Evolutionary conservation across 2,797 vertebrate species (phyloP).

Genomic region (Tinamus major): DNA sequence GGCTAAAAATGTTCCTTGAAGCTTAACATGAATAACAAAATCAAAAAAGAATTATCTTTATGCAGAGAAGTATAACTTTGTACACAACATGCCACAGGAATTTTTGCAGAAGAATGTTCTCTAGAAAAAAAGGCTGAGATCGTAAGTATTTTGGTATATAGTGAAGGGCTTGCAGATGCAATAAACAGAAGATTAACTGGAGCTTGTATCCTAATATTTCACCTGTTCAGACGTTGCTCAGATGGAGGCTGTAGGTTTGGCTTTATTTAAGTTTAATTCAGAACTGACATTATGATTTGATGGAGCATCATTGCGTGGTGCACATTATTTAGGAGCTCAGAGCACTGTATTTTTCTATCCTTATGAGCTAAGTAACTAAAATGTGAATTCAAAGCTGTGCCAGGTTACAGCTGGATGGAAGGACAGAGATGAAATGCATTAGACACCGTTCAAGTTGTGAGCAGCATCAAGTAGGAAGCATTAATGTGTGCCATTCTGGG

Average conservation of each 20-base stretch:
- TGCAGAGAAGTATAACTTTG: background rate
- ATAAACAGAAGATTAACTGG: background rate
- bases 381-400: background rate
- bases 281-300: accelerated
- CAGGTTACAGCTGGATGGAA: background rate
- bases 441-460: background rate
- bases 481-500: background rate
- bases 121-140: background rate
- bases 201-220: background rate
- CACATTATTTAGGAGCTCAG: background rate
- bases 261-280: background rate
- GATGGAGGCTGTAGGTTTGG: background rate
- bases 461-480: background rate
- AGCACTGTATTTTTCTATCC: background rate
- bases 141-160: background rate
- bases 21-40: background rate
- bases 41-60: background rate
- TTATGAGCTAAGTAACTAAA: background rate
- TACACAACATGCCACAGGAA: background rate
- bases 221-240: background rate
- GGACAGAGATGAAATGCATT: background rate
- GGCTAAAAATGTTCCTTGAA: background rate
- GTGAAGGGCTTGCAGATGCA: background rate
- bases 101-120: background rate
- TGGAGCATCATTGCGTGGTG: background rate